Conservation (phyloP, 2,113 vertebrate genomes). For the Archocentrus centrarchus region DNA sequence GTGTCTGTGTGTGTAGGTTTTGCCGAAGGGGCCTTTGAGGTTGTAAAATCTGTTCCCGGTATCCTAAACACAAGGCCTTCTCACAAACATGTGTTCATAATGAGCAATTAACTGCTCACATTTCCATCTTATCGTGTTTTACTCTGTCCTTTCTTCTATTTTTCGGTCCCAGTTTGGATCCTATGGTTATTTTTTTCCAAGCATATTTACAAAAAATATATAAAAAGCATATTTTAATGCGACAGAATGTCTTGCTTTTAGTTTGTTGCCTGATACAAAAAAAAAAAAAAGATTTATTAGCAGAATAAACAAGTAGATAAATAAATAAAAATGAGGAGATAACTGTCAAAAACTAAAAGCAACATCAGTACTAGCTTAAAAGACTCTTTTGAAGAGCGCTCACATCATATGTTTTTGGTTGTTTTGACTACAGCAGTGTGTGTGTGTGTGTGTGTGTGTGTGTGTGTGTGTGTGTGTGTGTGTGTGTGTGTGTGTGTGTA, state of each 20-base stretch:
- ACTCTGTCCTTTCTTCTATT: conserved; percentile 40
- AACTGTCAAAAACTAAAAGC: conserved; percentile 58
- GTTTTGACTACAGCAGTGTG: conserved; percentile 54
- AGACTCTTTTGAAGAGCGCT: conserved; percentile 57
- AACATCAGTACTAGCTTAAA: conserved; percentile 57
- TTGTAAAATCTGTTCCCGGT: conserved; percentile 53
- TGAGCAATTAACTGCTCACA: conserved; percentile 50
- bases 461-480: not conserved
- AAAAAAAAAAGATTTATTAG: not conserved
- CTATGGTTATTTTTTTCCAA: conserved; percentile 21
- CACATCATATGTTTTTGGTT: conserved; percentile 61
- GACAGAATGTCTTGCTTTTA: conserved; percentile 23
- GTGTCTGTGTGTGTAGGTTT: conserved; percentile 25
- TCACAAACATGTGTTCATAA: conserved; percentile 56
- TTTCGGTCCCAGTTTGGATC: conserved; percentile 8
- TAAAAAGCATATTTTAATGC: conserved; percentile 28
- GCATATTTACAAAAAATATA: conserved; percentile 27
- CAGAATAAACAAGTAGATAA: conserved; percentile 40
- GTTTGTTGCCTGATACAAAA: conserved; percentile 25
- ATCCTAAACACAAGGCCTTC: conserved; percentile 53
- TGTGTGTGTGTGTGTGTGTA: not conserved
- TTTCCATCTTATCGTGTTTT: conserved; percentile 47
- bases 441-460: not conserved
- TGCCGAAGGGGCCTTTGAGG: conserved; percentile 56
- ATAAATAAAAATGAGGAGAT: conserved; percentile 54